phyloP scores from a whole-genome alignment of 2,888 invertebrate genomes.

The Brachyopa scutellaris region DNA sequence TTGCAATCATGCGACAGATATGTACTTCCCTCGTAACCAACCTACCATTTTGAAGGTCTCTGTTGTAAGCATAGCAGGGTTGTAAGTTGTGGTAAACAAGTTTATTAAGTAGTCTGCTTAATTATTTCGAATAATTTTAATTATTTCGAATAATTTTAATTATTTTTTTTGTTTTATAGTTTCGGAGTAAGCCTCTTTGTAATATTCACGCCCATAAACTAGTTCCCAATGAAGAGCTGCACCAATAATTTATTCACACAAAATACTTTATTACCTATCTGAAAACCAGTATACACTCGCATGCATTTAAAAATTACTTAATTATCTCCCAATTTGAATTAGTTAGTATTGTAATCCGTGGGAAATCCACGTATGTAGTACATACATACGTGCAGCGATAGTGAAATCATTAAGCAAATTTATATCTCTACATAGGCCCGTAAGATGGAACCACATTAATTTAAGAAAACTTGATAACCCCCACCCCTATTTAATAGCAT shows the following conservation, averaged over 20 bases:
- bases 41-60: no score
- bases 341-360: slow-evolving; percentile 2
- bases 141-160: no score
- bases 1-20: no score
- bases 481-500: neutral
- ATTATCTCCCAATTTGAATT: slow-evolving; percentile 15
- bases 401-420: slow-evolving; percentile 27
- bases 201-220: neutral
- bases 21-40: no score
- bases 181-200: no score
- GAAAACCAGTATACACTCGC: neutral
- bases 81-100: no score
- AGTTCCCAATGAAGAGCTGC: neutral
- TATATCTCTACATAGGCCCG: neutral
- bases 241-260: neutral
- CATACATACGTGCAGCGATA: no score
- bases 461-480: slow-evolving; percentile 41
- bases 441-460: slow-evolving; percentile 9
- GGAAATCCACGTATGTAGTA: slow-evolving; percentile 1
- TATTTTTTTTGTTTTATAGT: no score
- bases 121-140: no score
- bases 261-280: neutral
- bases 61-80: no score
- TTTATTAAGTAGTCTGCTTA: no score
- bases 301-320: slow-evolving; percentile 6